These are phyloP conservation scores for Lepidochrysops patricia DNA, from an alignment of 2,888 invertebrate genomes.

Conservation along the genomic window DNA sequence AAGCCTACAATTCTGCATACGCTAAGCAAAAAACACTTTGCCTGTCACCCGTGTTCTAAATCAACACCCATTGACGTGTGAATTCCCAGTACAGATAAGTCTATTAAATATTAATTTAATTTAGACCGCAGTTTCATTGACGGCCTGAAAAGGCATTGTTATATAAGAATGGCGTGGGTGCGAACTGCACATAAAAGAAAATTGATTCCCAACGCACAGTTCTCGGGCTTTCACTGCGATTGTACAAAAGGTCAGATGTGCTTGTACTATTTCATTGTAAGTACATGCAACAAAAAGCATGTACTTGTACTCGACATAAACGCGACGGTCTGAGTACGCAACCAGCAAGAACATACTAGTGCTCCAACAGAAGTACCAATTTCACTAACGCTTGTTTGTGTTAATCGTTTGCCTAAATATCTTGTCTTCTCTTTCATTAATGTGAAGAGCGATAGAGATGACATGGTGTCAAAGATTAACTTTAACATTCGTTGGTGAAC, in stretches of 20 bases:
- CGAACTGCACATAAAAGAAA: conserved; percentile 30
- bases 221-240: conserved; percentile 32
- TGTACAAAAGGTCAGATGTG: conserved; percentile 14
- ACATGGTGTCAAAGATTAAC: too few species aligned
- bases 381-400: too few species aligned
- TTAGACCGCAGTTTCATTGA: background rate
- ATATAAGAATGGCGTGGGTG: conserved; percentile 27
- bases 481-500: too few species aligned
- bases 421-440: too few species aligned
- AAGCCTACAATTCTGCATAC: too few species aligned
- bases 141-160: conserved; percentile 21
- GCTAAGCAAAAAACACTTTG: too few species aligned
- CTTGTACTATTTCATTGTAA: background rate
- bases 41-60: background rate
- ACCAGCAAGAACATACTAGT: background rate
- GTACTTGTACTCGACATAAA: background rate
- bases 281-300: background rate
- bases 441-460: too few species aligned
- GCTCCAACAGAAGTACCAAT: background rate
- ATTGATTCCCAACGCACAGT: conserved; percentile 33
- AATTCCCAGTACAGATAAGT: background rate
- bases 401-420: too few species aligned
- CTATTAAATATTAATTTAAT: conserved; percentile 4
- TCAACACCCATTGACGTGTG: background rate
- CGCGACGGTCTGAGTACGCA: background rate